Conservation (phyloP, 2,888 invertebrate genomes). For the Amblyjoppa proteus region DNA sequence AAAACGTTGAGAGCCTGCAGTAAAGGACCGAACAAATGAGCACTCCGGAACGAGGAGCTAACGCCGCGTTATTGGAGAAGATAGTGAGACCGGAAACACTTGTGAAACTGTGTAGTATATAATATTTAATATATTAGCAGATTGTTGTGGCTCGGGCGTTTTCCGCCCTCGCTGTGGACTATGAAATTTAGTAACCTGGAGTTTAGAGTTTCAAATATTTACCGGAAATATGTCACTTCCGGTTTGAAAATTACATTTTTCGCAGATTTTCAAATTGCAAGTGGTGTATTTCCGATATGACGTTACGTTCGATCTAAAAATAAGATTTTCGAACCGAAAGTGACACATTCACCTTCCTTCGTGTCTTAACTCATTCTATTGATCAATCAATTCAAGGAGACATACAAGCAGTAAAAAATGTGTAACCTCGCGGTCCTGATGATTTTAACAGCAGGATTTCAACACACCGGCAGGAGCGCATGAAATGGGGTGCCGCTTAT, state of each 20-base stretch:
- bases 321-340: too few relatives aligned
- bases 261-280: too few relatives aligned
- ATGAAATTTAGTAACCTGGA: neutral
- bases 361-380: constrained; percentile 42
- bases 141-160: neutral
- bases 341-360: neutral
- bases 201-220: neutral
- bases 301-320: too few relatives aligned
- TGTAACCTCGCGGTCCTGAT: constrained; percentile 20
- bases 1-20: constrained; percentile 66
- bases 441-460: constrained; percentile 48
- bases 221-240: neutral
- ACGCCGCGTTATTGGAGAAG: constrained; percentile 79
- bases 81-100: constrained; percentile 72
- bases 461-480: constrained; percentile 15
- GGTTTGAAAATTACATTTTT: too few relatives aligned
- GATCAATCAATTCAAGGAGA: constrained; percentile 37
- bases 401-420: constrained; percentile 57
- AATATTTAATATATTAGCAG: neutral
- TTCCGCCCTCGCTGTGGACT: neutral
- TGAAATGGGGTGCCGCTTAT: constrained; percentile 65
- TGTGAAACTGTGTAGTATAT: constrained; percentile 14
- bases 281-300: too few relatives aligned
- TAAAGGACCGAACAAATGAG: constrained; percentile 31
- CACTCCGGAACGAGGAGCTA: constrained; percentile 67